Conservation (phyloP, 1,140 invertebrate species). For the Steinernema feltiae region DNA sequence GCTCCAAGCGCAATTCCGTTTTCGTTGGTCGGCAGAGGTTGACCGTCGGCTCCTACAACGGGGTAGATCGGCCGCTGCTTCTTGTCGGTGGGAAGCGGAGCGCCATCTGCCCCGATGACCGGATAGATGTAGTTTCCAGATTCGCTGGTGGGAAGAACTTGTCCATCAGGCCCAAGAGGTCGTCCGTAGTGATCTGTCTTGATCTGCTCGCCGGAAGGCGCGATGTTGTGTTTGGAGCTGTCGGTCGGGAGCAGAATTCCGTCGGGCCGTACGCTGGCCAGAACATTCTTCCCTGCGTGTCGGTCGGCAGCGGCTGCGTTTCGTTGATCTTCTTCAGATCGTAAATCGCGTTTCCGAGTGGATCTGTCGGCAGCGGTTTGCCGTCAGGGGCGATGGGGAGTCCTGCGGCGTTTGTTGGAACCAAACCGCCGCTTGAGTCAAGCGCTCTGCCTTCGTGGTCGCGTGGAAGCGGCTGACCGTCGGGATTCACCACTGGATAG, state of each 20-base stretch:
- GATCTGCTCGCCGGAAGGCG: not conserved
- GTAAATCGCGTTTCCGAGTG: not conserved
- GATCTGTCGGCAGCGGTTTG: slow-evolving; percentile 18
- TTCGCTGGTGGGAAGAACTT: not conserved
- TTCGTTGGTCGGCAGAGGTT: not conserved
- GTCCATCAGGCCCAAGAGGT: slow-evolving; percentile 11
- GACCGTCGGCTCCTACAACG: not conserved
- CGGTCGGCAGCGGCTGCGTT: slow-evolving; percentile 11
- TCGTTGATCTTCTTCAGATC: not conserved
- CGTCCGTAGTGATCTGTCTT: slow-evolving; percentile 18
- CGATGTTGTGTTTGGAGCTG: not conserved
- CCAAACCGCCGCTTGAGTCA: slow-evolving; percentile 21
- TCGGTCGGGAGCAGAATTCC: slow-evolving; percentile 17
- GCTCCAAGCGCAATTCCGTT: not conserved
- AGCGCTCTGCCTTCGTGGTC: slow-evolving; percentile 11
- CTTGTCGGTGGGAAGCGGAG: not conserved
- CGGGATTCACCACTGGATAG: slow-evolving; percentile 18
- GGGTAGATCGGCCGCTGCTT: not conserved
- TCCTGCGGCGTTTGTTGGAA: slow-evolving; percentile 16
- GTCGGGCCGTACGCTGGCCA: no score
- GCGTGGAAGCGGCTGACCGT: slow-evolving; percentile 11
- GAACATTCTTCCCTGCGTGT: not conserved
- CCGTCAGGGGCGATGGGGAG: not conserved
- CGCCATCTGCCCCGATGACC: not conserved
- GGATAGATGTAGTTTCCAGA: not conserved